Base-by-base conservation (phyloP, 2,888 invertebrate genomes). In the Schizaphis graminum region DNA sequence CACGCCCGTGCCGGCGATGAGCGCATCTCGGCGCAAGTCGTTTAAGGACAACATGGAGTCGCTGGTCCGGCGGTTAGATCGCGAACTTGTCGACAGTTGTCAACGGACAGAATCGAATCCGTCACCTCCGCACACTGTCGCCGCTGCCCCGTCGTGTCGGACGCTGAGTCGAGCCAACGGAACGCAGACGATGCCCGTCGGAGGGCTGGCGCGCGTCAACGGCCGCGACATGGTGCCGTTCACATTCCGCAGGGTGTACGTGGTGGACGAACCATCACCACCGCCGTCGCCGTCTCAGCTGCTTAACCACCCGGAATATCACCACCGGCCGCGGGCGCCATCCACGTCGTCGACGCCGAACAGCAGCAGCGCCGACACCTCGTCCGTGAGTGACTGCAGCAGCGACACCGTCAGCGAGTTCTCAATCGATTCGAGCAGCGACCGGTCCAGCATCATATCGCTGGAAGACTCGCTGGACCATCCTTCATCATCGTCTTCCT, bases 391-490 rank as follows among this genome's bases (percentile, higher is more conserved):
- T 92, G 96, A 96, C 95, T 96, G 96, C 94, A 96, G 96, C 93
- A 96, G 96, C 94, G 96, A 96, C 95, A 96, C 96, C 3, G 96
- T 96, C 10, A 96, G 96, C 47, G 96, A 96, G 95, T 96, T 96
- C 95, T 96, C 96, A 28, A 96, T 96, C n/a, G 96, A 96, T 95
- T 96, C 96, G 53, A 96, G 96, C 91, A 96, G 96, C 95, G 96
- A 96, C 95, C 96, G 96, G 11, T 96, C 96, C 92, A 96, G 96
- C 95, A 96, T 96, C 92, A 96, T 96, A 93, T 96, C 96, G 47
- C 94, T 95, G 44, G 96, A 96, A 95, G 96, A 96, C 94, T 96
- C 96, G 5, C 95, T 96, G 44, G 96, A 96, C 94, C 96, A 93
- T 7, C 88, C 61, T 16, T 91, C 92, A 44, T 92, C 92, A 10